Percentiles rank a stretch among this genome's conserved stretches.
These are phyloP conservation scores for Antennarius maculatus DNA, from an alignment of 2,797 vertebrate genomes.

Conservation along the genomic window DNA sequence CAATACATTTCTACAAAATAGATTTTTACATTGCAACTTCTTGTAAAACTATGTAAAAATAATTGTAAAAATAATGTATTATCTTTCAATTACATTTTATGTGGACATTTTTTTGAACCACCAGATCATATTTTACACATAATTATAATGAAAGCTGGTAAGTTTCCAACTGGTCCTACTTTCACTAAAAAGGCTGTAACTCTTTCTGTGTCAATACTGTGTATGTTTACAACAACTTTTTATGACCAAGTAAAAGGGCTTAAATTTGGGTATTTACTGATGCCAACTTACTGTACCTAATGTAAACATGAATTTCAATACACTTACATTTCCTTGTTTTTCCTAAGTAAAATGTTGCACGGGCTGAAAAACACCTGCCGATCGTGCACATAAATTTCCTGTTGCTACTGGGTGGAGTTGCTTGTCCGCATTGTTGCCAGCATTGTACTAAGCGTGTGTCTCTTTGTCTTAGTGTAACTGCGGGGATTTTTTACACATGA, in stretches of 20 bases:
- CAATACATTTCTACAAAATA: too few relatives aligned
- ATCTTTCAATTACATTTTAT: too few relatives aligned
- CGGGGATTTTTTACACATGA: conserved; percentile 27
- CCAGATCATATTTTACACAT: not conserved
- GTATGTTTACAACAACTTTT: too few relatives aligned
- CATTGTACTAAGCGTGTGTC: conserved; percentile 20
- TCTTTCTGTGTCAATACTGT: too few relatives aligned
- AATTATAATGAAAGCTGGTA: not conserved
- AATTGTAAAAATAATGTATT: too few relatives aligned
- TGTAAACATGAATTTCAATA: too few relatives aligned
- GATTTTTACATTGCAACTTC: not conserved
- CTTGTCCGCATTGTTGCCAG: conserved; percentile 69
- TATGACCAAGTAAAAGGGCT: too few relatives aligned
- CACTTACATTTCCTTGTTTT: too few relatives aligned
- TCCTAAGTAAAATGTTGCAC: too few relatives aligned
- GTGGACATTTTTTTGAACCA: not conserved
- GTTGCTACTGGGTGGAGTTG: conserved; percentile 56
- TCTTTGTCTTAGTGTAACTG: conserved; percentile 21
- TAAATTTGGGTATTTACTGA: too few relatives aligned
- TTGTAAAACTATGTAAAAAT: too few relatives aligned
- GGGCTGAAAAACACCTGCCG: conserved; percentile 24
- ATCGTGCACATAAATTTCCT: conserved; percentile 28
- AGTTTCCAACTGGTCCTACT: not conserved
- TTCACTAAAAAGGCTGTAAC: not conserved
- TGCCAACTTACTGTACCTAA: too few relatives aligned